Conservation (phyloP, 2,888 invertebrate genomes). For the Philopedon plagiatum region DNA sequence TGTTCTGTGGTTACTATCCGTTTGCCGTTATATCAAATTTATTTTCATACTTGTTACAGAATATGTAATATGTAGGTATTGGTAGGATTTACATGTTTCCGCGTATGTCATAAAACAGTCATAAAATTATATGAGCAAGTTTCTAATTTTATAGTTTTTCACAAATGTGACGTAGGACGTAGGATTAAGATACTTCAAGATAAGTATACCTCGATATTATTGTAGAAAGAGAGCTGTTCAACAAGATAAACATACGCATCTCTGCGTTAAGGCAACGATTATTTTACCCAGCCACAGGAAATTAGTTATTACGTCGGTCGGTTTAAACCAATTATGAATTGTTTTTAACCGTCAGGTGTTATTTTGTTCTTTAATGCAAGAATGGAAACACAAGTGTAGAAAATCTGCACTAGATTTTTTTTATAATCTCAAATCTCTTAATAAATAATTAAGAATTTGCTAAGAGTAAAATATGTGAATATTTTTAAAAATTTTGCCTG, state of each 20-base stretch:
- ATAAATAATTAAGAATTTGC: too few species aligned
- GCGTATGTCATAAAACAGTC: not conserved
- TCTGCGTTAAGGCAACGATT: conserved; percentile 13
- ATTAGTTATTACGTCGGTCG: conserved; percentile 20
- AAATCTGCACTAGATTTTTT: not conserved
- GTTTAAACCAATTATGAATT: conserved; percentile 23
- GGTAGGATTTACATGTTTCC: not conserved
- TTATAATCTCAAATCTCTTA: too few species aligned
- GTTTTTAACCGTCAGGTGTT: conserved; percentile 11
- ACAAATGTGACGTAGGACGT: not conserved
- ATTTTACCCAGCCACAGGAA: conserved; percentile 23
- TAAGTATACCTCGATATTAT: conserved; percentile 5
- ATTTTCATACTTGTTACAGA: not conserved
- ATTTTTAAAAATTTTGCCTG: too few species aligned
- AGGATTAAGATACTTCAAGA: conserved; percentile 10
- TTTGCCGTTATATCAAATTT: not conserved
- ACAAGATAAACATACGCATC: conserved; percentile 9
- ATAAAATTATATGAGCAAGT: conserved; percentile 12
- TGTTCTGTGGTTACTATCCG: too few species aligned
- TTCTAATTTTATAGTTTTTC: conserved; percentile 17
- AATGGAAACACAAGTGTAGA: not conserved
- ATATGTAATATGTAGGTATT: not conserved
- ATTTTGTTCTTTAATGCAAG: conserved; percentile 1
- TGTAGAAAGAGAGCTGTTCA: not conserved
- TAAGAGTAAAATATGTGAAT: too few species aligned